These are phyloP conservation scores for Emmelina monodactyla DNA, from an alignment of 2,888 invertebrate species.

Conservation along the genomic window DNA sequence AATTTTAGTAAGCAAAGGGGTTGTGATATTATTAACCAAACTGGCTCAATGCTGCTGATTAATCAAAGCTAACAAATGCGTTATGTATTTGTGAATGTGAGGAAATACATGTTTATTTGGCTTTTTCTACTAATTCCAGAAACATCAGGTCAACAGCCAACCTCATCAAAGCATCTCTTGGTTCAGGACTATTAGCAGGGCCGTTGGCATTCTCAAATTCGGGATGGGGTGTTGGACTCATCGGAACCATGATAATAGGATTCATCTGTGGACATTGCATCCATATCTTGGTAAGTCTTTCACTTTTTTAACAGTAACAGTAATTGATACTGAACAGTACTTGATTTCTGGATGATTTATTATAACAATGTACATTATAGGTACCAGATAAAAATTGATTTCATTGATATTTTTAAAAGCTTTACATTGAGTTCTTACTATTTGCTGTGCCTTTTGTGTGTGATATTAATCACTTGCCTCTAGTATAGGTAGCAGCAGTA, in stretches of 20 bases:
- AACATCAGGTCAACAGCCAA: constrained; percentile 49
- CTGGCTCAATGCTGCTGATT: too few species aligned
- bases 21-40: constrained; percentile 5
- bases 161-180: constrained; percentile 62
- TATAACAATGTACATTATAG: too few species aligned
- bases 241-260: constrained; percentile 56
- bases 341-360: too few species aligned
- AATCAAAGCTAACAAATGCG: too few species aligned
- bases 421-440: too few species aligned
- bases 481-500: too few species aligned
- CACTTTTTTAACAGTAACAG: too few species aligned
- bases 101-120: constrained; percentile 1
- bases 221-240: constrained; percentile 71
- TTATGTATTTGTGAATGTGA: background rate
- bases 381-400: too few species aligned
- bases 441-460: too few species aligned
- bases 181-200: constrained; percentile 77
- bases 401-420: too few species aligned
- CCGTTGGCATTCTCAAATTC: constrained; percentile 74
- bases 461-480: too few species aligned
- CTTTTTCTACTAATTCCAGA: constrained; percentile 33
- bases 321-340: too few species aligned
- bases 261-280: constrained; percentile 55
- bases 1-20: constrained; percentile 9
- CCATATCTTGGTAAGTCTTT: constrained; percentile 44